phyloP scores from a whole-genome alignment of 2,888 invertebrate genomes.

The Archaeoteleia sp. region DNA sequence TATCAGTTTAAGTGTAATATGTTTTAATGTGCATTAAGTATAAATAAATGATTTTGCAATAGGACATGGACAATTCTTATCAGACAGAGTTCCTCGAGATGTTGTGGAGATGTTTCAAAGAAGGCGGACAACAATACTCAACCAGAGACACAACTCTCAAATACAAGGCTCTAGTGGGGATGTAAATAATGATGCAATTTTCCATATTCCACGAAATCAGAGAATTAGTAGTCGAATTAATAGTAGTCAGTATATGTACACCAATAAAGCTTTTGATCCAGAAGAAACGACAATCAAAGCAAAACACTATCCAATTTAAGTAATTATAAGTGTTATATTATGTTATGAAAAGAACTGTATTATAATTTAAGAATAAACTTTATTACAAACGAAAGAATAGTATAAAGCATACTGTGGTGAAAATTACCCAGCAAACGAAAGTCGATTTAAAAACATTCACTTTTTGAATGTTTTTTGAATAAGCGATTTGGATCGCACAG shows the following conservation, averaged over 20 bases:
- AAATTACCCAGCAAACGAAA: too few relatives aligned
- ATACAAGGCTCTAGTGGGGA: constrained; percentile 89
- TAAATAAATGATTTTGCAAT: too few relatives aligned
- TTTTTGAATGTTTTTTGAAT: too few relatives aligned
- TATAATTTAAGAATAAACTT: too few relatives aligned
- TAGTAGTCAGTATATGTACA: constrained; percentile 20
- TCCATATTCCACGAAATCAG: constrained; percentile 6
- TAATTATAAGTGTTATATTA: too few relatives aligned
- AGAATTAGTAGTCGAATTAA: constrained; percentile 8
- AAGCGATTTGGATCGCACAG: too few relatives aligned
- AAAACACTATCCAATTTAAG: constrained; percentile 2
- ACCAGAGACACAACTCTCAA: constrained; percentile 85
- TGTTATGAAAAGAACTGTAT: neutral
- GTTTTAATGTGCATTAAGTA: too few relatives aligned
- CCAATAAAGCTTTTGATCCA: constrained; percentile 28
- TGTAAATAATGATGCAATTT: constrained; percentile 76
- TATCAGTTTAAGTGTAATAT: too few relatives aligned
- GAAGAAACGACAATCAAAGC: constrained; percentile 5
- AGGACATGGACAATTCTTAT: constrained; percentile 78
- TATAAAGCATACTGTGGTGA: too few relatives aligned
- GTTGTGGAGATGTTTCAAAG: constrained; percentile 85
- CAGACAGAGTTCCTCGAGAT: constrained; percentile 67
- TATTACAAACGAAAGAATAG: too few relatives aligned
- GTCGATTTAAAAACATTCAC: too few relatives aligned
- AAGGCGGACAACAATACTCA: constrained; percentile 88